These are phyloP conservation scores for Arvicanthis niloticus DNA, from an alignment of 2,113 vertebrate species.

Conservation along the genomic window DNA sequence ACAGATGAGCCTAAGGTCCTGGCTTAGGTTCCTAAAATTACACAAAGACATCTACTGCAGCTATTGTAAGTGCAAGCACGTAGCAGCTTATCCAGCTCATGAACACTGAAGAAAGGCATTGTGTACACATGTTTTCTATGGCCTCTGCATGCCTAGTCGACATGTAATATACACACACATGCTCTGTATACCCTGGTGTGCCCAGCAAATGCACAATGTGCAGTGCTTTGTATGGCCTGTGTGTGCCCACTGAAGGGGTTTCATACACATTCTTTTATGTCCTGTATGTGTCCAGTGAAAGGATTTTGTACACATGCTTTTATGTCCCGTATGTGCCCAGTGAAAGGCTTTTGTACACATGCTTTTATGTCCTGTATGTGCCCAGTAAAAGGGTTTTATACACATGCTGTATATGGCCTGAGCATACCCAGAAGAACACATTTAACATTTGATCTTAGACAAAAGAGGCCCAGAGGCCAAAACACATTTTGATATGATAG, in stretches of 20 bases:
- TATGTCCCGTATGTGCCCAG: background rate
- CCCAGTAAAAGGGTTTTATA: background rate
- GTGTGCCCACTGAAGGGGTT: background rate
- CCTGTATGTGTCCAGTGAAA: background rate
- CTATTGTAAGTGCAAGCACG: background rate
- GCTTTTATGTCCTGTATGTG: too few relatives aligned
- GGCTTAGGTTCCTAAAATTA: background rate
- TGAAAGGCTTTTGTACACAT: too few relatives aligned
- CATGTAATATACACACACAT: background rate
- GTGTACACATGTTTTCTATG: fast-evolving
- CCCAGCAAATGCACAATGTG: background rate
- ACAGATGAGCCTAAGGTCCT: background rate
- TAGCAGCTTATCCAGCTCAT: background rate
- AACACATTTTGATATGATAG: background rate
- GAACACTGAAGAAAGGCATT: background rate
- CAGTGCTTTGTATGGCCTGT: background rate
- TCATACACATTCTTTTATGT: too few relatives aligned
- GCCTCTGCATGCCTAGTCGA: background rate
- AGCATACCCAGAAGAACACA: background rate
- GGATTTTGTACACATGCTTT: fast-evolving
- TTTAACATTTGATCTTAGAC: background rate
- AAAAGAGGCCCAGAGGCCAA: background rate
- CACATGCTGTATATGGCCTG: fast-evolving
- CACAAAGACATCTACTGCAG: background rate
- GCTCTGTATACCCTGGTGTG: background rate